Base-by-base conservation (phyloP, 2,113 vertebrate genomes). In the Sinocyclocheilus maitianheensis region DNA sequence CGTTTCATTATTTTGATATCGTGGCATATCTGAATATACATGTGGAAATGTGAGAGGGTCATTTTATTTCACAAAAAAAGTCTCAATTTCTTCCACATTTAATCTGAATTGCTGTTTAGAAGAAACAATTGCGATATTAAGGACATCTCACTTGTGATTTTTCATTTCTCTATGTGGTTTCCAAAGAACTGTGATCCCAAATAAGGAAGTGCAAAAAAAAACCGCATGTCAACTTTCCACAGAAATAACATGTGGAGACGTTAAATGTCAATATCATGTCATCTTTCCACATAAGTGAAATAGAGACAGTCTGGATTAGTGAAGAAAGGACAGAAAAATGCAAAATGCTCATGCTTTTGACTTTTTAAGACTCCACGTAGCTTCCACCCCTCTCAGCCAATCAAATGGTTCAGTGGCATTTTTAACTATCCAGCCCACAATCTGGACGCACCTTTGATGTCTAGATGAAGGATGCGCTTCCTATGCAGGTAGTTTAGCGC, bases 381-480 rank as follows among this genome's bases (percentile, higher is more conserved):
- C 26, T 69, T 12, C 16, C 4, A 53, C 20, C 34, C 10, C 13
- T 74, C 6, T 69, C 26, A 37, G 22, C 2, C 34, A 55, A 12
- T 55, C 65, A 43, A 34, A 74, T 65, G 24, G 20, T 58, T 55
- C 51, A 34, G 4, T 16, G 16, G 14, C 6, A 20, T 40, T 71
- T 10, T 10, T 10, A 34, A n/a, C n/a, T 26, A 48, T 12, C 53
- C 26, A 24, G 43, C 72, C 60, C 30, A 24, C 4, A 13, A 69
- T 69, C 20, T 16, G 22, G 43, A 75, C 84, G 74, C 91, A 99
- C 98, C 98, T 96, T 99, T 99, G 77, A 99, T 94, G 55, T 99
- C 98, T 43, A 98, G 96, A 60, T 99, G 98, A 4, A 95, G 94
- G 88, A 99, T 93, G 72, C 92, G 95, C 72, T 93, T 96, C 83